Base-by-base conservation (phyloP, 2,888 invertebrate genomes). In the Eulithis prunata region DNA sequence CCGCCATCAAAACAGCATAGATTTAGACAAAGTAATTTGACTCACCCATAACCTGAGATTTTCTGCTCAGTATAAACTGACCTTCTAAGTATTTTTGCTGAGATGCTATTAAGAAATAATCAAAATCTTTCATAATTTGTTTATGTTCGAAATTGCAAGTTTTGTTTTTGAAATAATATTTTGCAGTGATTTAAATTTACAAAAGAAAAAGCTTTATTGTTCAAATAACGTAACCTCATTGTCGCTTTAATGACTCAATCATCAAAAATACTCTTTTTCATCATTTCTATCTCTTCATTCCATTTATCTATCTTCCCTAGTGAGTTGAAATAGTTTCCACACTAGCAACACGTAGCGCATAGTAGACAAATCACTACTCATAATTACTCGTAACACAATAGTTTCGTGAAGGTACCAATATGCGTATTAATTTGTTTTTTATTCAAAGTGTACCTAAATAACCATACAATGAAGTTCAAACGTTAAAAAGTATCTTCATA, bases 401-500 rank as follows among this genome's bases (percentile, higher is more conserved):
- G 62, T 68, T 70, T 74, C 68, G 73, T 74, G 75, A 72, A 74
- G 70, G 68, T 71, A 58, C 57, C 1, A 13, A n/a, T 21, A 51
- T 5, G 2, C 47, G 7, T 4, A n/a, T 14, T 2, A 13, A 51
- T 28, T 28, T 10, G 11, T 45, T 13, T 21, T 3, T 38, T 10
- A 51, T 36, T 60, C 63, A 41, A 41, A 41, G 41, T 41, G 10
- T 41, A 8, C 2, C 8, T 32, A 32, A 32, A 32, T 4, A 32
- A 7, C 8, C 8, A 3, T 8, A 5, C 8, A 5, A 8, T 10
- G 10, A 21, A 41, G 8, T 41, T 10, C 3, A 8, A 8, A 41
- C 41, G 66, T 3, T 5, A 10, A 21, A 46, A 56, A 6, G 13
- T 67, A 59, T 71, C 75, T 78, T 79, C 79, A 77, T 70, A 71